A percentile compares a stretch with the other conserved stretches of the same genome.
phyloP scores from a whole-genome alignment of 2,113 vertebrate species.

The Otocyon megalotis region DNA sequence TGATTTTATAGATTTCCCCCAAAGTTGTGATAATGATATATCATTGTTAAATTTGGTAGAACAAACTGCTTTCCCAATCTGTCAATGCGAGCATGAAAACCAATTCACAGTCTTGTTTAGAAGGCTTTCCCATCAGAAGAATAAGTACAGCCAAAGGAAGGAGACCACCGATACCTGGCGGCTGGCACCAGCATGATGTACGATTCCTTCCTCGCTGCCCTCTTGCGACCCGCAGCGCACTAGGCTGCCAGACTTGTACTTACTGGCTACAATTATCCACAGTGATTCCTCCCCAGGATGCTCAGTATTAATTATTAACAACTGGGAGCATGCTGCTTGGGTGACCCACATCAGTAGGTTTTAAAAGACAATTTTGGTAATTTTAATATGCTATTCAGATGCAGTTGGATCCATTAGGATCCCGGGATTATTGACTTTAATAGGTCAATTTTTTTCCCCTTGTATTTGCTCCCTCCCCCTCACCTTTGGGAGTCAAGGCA shows the following conservation, averaged over 20 bases:
- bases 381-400: constrained; percentile 86
- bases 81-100: constrained; percentile 93
- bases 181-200: constrained; percentile 85
- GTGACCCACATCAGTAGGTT: constrained; percentile 85
- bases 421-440: constrained; percentile 85
- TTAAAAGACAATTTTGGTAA: constrained; percentile 83
- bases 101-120: constrained; percentile 92
- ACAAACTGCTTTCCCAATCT: constrained; percentile 99
- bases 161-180: constrained; percentile 81
- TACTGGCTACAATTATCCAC: constrained; percentile 78
- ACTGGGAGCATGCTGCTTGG: constrained; percentile 71
- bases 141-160: constrained; percentile 84
- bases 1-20: constrained; percentile 99
- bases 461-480: background rate
- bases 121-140: constrained; percentile 88
- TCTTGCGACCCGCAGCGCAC: constrained; percentile 81
- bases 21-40: constrained; percentile 99
- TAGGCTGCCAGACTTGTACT: constrained; percentile 80
- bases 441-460: constrained; percentile 68
- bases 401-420: constrained; percentile 81
- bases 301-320: constrained; percentile 87
- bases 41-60: constrained; percentile 99
- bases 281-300: constrained; percentile 72
- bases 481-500: constrained; percentile 56
- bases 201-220: constrained; percentile 83